A percentile compares a stretch with the other conserved stretches of the same genome.
Evolutionary conservation across 2,113 vertebrate species (phyloP).

Genomic region (Oncorhynchus mykiss): DNA sequence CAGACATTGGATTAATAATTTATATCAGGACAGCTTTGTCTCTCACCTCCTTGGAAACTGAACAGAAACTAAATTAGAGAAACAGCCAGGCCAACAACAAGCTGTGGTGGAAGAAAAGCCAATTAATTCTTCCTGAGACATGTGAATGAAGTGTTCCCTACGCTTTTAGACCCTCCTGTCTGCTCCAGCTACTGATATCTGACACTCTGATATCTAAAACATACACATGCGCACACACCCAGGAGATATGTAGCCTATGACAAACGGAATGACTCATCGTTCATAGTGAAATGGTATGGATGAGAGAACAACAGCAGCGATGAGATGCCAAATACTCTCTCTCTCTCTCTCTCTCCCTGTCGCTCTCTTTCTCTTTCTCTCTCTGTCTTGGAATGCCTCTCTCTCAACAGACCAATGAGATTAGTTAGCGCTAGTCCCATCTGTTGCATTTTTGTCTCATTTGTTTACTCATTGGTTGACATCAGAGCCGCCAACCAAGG

Average conservation of each 20-base stretch:
- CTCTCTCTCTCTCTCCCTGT: background rate
- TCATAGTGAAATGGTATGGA: conserved; percentile 37
- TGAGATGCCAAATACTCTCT: background rate
- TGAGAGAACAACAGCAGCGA: conserved; percentile 10
- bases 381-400: conserved; percentile 22
- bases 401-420: conserved; percentile 40
- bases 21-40: too few relatives aligned
- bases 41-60: background rate
- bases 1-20: too few relatives aligned
- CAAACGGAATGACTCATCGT: conserved; percentile 39
- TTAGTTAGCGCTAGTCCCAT: conserved; percentile 54
- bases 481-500: conserved; percentile 39
- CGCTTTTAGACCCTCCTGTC: background rate
- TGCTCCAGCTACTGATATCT: background rate
- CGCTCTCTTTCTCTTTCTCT: background rate
- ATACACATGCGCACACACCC: conserved; percentile 24
- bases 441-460: conserved; percentile 61
- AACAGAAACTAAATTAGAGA: background rate
- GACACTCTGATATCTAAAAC: background rate
- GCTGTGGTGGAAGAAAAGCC: conserved; percentile 17
- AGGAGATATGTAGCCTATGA: conserved; percentile 26
- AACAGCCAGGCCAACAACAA: conserved; percentile 13
- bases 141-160: too few relatives aligned
- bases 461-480: conserved; percentile 62
- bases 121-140: background rate